Percentiles rank a stretch among this genome's conserved stretches.
phyloP scores from a whole-genome alignment of 2,113 vertebrate species.

The Chroicocephalus ridibundus region DNA sequence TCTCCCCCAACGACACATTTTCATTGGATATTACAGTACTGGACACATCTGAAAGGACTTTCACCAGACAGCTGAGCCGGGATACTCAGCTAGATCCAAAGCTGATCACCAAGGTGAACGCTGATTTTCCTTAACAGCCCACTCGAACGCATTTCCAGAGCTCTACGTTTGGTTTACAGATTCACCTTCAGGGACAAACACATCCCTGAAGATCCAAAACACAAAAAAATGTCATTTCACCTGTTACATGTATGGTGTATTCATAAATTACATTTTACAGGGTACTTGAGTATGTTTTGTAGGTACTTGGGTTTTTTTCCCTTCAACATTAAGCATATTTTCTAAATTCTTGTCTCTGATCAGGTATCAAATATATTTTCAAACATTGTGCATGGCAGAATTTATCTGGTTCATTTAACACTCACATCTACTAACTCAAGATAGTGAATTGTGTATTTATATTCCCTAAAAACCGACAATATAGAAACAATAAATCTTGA shows the following conservation, averaged over 20 bases:
- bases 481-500: not conserved
- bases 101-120: not conserved
- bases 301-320: not conserved
- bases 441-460: not conserved
- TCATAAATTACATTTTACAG: not conserved
- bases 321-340: not conserved
- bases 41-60: not conserved
- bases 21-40: not conserved
- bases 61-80: not conserved
- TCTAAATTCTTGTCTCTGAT: not conserved
- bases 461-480: not conserved
- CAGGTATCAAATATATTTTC: not conserved
- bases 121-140: not conserved
- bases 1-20: not conserved
- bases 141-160: not conserved
- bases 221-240: not conserved
- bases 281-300: not conserved
- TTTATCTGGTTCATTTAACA: not conserved
- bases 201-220: not conserved
- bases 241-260: not conserved
- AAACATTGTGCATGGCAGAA: not conserved
- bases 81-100: not conserved
- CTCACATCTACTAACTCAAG: not conserved
- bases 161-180: not conserved
- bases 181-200: not conserved